These are phyloP conservation scores for Tolypeutes matacus DNA, from an alignment of 2,797 vertebrate species.

Conservation along the genomic window DNA sequence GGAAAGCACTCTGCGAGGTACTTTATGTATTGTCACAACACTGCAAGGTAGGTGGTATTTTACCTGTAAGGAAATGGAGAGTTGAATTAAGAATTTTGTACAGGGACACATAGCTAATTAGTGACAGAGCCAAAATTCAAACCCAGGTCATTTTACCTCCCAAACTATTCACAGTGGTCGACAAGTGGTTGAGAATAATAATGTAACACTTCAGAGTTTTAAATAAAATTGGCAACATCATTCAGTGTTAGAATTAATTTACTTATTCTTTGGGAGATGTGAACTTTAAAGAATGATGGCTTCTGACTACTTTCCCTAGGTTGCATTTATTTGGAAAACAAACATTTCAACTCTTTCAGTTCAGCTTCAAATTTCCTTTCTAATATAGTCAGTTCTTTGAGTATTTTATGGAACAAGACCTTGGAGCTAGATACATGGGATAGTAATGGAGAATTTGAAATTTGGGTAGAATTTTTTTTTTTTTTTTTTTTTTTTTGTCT, in stretches of 20 bases:
- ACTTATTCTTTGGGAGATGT: constrained; percentile 6
- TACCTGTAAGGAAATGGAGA: constrained; percentile 28
- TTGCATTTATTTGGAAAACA: constrained; percentile 64
- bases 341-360: background rate
- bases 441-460: constrained; percentile 7
- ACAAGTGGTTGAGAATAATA: background rate
- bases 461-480: constrained; percentile 25
- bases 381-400: constrained; percentile 33
- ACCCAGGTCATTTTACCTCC: background rate
- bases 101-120: background rate
- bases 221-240: background rate
- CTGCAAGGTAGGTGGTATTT: constrained; percentile 1
- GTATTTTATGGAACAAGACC: constrained; percentile 31
- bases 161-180: background rate
- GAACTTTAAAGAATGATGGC: constrained; percentile 10
- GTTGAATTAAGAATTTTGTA: background rate
- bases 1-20: constrained; percentile 38
- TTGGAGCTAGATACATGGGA: background rate
- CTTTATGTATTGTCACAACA: background rate
- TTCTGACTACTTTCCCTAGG: constrained; percentile 46
- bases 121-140: background rate
- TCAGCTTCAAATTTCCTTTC: constrained; percentile 33
- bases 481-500: constrained; percentile 33
- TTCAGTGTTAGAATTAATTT: constrained; percentile 45
- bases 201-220: background rate